Conservation (phyloP, 1,140 invertebrate species). For the Philopotamus ludificatus region DNA sequence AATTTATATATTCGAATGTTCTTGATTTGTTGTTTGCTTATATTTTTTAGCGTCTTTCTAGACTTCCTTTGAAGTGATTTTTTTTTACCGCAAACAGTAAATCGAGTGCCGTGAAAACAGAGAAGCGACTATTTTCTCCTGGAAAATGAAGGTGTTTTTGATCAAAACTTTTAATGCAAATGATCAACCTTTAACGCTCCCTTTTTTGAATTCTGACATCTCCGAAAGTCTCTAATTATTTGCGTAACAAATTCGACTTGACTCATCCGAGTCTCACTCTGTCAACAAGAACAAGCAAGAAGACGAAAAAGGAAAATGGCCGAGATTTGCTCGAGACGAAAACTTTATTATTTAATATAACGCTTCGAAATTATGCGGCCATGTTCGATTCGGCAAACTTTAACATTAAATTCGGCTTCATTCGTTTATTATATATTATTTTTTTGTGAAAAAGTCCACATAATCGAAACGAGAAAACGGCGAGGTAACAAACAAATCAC, state of each 20-base stretch:
- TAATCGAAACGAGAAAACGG: constrained; percentile 13
- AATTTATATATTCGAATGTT: no score
- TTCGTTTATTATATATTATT: background rate
- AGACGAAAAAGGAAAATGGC: constrained; percentile 6
- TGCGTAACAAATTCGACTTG: constrained; percentile 10
- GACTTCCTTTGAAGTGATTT: no score
- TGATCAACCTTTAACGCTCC: constrained; percentile 13
- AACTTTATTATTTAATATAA: constrained; percentile 17
- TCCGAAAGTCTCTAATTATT: constrained; percentile 16
- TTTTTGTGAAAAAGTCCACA: background rate
- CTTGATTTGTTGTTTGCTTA: no score
- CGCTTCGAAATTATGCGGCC: background rate
- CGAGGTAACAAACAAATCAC: constrained; percentile 34
- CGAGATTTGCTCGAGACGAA: constrained; percentile 6
- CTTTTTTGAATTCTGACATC: constrained; percentile 12
- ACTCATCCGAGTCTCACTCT: background rate
- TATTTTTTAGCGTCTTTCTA: no score
- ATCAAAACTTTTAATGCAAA: constrained; percentile 15
- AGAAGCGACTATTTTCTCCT: no score
- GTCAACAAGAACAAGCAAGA: constrained; percentile 1
- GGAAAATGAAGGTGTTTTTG: background rate
- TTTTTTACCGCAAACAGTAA: no score
- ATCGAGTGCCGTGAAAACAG: no score
- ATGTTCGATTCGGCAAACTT: background rate
- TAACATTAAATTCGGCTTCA: no score